These are phyloP conservation scores for Drosophila saltans DNA, from an alignment of 1,140 invertebrate species.

Conservation along the genomic window DNA sequence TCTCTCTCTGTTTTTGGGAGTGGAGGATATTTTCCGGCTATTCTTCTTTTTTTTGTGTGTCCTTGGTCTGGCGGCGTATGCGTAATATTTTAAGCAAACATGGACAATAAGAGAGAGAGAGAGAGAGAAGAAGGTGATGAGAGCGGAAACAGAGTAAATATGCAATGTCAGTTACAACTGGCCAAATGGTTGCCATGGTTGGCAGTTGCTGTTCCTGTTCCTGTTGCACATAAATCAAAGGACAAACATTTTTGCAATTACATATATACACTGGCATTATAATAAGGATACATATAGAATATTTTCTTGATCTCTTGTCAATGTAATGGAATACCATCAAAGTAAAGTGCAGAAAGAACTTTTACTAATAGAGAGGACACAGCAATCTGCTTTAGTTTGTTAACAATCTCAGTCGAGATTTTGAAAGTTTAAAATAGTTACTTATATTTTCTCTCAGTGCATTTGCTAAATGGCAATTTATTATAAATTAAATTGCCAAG, in stretches of 20 bases:
- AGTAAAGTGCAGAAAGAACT: too few species aligned
- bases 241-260: conserved; percentile 26
- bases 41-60: not conserved
- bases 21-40: not conserved
- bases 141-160: conserved; percentile 46
- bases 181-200: conserved; percentile 21
- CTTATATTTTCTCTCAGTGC: conserved; percentile 27
- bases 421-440: not conserved
- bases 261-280: conserved; percentile 11
- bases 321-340: conserved; percentile 12
- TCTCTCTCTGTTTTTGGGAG: not conserved
- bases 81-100: conserved; percentile 83
- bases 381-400: too few species aligned
- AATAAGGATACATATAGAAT: not conserved
- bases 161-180: conserved; percentile 76
- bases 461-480: conserved; percentile 56
- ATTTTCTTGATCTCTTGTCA: not conserved
- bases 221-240: conserved; percentile 72
- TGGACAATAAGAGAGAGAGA: conserved; percentile 19
- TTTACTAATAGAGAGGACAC: too few species aligned
- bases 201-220: conserved; percentile 47
- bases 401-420: too few species aligned
- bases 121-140: not conserved
- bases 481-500: conserved; percentile 78
- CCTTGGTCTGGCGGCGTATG: conserved; percentile 60